Base-by-base conservation (phyloP, 2,888 invertebrate species). In the Volucella zonaria region DNA sequence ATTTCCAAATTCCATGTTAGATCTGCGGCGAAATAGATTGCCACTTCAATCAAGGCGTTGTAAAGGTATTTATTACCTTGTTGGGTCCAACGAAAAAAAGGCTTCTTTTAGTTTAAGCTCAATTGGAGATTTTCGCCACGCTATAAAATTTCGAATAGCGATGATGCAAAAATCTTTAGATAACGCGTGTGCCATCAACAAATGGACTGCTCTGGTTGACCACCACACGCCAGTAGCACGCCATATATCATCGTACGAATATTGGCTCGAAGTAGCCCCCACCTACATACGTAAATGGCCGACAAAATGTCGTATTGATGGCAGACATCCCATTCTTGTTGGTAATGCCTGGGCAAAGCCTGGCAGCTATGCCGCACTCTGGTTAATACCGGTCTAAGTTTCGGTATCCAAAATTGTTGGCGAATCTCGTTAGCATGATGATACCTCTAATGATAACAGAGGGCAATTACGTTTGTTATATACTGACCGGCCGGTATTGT, bases 11-110 rank as follows among this genome's bases (percentile, higher is more conserved):
- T 51, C 78, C 83, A 68, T 87, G 47, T 87, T 87, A 4, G 87
- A 87, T 8, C 87, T 61, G 0, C n/a, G 87, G 88, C 1, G 86
- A 87, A 18, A 80, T 88, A 56, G 88, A 88, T 8, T 66, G 70
- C 87, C 87, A 87, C 23, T 70, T 68, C 8, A 87, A 79, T 8
- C 15, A 43, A 23, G 52, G 3, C 10, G 8, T 52, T 1, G 67
- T 49, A 58, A 80, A 75, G 10, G 38, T 47, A 38, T 54, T 23
- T 40, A 23, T 12, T 2, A 77, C n/a, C 15, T 59, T 31, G 11
- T 77, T 47, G 14, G 23, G 40, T 38, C 51, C 70, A 2, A 58
- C 42, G 10, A 18, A 15, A 9, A 15, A 8, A n/a, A 47, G 38
- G n/a, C n/a, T 12, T 47, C 76, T 58, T 64, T 54, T 12, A n/a